Conservation (phyloP, 2,888 invertebrate species). For the Neoscelio sp. region DNA sequence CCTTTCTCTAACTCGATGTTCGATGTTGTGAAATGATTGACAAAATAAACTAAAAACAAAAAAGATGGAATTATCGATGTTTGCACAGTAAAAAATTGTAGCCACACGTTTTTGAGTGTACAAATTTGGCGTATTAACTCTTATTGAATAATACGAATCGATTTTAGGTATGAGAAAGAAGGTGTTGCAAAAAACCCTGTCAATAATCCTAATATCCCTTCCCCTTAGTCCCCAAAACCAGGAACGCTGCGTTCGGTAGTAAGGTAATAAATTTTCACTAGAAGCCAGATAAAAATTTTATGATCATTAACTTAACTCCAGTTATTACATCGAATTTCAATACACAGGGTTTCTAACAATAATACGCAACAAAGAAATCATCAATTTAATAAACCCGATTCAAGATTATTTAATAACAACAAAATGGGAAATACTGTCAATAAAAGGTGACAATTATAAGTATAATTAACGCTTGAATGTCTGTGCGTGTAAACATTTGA, state of each 20-base stretch:
- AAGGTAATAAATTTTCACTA: slow-evolving; percentile 12
- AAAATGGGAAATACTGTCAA: slow-evolving; percentile 3
- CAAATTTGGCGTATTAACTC: neutral
- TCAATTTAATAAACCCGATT: slow-evolving; percentile 14
- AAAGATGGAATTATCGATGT: too few relatives aligned
- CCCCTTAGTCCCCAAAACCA: slow-evolving; percentile 23
- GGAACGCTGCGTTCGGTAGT: slow-evolving; percentile 10
- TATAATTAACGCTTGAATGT: neutral
- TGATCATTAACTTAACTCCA: neutral
- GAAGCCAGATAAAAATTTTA: neutral
- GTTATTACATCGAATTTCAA: slow-evolving; percentile 10
- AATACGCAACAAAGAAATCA: slow-evolving; percentile 20
- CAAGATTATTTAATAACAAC: slow-evolving; percentile 17
- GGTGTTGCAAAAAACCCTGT: neutral
- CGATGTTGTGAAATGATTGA: too few relatives aligned
- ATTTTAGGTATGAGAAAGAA: slow-evolving; percentile 30
- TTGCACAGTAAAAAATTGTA: slow-evolving; percentile 11
- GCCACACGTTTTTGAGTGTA: neutral
- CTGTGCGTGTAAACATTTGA: slow-evolving; percentile 9
- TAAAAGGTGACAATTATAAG: slow-evolving; percentile 32
- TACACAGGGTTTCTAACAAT: slow-evolving; percentile 27
- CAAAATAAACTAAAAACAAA: too few relatives aligned
- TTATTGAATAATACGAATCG: neutral
- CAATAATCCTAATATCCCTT: slow-evolving; percentile 10
- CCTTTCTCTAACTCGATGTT: too few relatives aligned